phyloP scores from a whole-genome alignment of 2,113 vertebrate genomes.

The Bucco capensis region DNA sequence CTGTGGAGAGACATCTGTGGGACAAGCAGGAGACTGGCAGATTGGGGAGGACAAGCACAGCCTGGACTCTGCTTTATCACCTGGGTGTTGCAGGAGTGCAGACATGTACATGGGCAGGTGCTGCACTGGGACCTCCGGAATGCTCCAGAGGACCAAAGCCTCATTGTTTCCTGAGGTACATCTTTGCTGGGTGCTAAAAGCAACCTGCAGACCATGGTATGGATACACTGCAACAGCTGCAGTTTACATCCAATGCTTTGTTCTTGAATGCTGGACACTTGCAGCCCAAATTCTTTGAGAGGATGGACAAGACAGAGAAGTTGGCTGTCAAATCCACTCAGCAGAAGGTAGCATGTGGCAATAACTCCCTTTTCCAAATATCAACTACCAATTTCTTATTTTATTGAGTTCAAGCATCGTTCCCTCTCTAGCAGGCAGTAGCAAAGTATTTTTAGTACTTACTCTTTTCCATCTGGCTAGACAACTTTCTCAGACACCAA shows the following conservation, averaged over 20 bases:
- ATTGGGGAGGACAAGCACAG: not conserved
- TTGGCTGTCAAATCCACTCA: not conserved
- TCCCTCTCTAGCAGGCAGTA: not conserved
- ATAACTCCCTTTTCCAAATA: not conserved
- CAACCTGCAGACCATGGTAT: not conserved
- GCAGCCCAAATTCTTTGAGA: not conserved
- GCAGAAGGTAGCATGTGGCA: not conserved
- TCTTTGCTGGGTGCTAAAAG: not conserved
- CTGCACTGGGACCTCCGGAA: not conserved
- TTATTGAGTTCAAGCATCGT: not conserved
- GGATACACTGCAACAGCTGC: not conserved
- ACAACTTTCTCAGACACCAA: not conserved
- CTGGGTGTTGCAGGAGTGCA: not conserved
- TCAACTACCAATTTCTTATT: not conserved
- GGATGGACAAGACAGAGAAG: not conserved
- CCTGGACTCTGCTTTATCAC: not conserved
- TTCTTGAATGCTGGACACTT: not conserved
- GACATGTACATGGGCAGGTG: fast-evolving
- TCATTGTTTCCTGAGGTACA: fast-evolving
- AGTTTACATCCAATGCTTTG: not conserved
- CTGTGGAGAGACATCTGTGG: not conserved
- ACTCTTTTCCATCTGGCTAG: not conserved
- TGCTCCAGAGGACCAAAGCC: not conserved
- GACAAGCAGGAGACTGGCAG: not conserved
- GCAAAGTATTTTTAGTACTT: not conserved